phyloP scores from a whole-genome alignment of 23 tunicate genomes.

The Trididemnum clinides region DNA sequence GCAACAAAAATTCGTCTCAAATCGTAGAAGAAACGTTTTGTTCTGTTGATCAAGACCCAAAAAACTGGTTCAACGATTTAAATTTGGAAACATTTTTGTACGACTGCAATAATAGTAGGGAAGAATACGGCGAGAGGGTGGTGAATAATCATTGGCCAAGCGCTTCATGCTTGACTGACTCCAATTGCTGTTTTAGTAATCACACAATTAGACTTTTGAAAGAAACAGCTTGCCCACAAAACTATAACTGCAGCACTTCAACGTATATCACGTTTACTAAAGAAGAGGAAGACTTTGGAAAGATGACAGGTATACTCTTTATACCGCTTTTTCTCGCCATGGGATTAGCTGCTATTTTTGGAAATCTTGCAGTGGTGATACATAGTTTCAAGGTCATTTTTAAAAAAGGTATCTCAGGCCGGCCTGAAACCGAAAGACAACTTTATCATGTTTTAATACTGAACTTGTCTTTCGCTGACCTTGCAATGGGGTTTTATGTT shows the following conservation, averaged over 20 bases:
- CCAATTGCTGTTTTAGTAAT: not conserved
- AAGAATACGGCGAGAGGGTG: too few species aligned
- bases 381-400: not conserved
- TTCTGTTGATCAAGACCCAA: too few species aligned
- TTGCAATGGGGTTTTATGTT: conserved; percentile 23
- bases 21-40: too few species aligned
- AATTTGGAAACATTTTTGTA: too few species aligned
- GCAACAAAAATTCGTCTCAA: too few species aligned
- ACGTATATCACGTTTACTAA: not conserved
- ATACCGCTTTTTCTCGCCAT: not conserved
- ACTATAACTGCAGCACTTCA: not conserved
- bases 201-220: not conserved
- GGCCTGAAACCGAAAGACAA: not conserved
- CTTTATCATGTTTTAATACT: conserved; percentile 11
- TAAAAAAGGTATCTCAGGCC: not conserved
- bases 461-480: conserved; percentile 8
- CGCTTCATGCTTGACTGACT: not conserved
- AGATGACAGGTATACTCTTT: not conserved
- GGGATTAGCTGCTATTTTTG: conserved; percentile 13
- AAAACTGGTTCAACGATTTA: too few species aligned
- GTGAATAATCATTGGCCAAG: too few species aligned
- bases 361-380: conserved; percentile 14
- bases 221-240: not conserved
- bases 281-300: conserved; percentile 16
- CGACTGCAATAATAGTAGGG: too few species aligned